Evolutionary conservation across 2,113 vertebrate species (phyloP).

Genomic region (Pangasianodon gigas): DNA sequence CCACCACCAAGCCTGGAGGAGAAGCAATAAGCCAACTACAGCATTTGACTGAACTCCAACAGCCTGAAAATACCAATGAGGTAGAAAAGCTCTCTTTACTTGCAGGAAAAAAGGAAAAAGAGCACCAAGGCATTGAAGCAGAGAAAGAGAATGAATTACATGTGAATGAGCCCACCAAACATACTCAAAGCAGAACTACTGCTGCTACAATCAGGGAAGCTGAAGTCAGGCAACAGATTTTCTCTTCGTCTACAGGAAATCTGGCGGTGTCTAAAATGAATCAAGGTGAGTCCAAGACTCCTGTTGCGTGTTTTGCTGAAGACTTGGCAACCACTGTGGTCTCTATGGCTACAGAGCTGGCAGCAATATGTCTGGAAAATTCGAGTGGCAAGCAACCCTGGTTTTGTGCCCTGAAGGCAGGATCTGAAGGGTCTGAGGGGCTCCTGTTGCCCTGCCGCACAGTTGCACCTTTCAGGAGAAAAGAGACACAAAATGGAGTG

Average conservation of each 20-base stretch:
- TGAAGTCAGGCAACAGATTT: slow-evolving; percentile 74
- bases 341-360: slow-evolving; percentile 98
- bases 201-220: slow-evolving; percentile 59
- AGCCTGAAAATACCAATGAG: slow-evolving; percentile 53
- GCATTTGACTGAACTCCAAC: slow-evolving; percentile 55
- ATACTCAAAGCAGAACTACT: slow-evolving; percentile 57
- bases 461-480: slow-evolving; percentile 79
- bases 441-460: slow-evolving; percentile 81
- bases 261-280: slow-evolving; percentile 71
- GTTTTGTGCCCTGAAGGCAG: slow-evolving; percentile 91
- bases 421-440: slow-evolving; percentile 65
- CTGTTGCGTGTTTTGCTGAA: slow-evolving; percentile 89
- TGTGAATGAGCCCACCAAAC: slow-evolving; percentile 65
- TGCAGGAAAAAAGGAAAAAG: slow-evolving; percentile 55
- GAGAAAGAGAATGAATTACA: slow-evolving; percentile 45
- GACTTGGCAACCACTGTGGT: slow-evolving; percentile 93
- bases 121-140: slow-evolving; percentile 57
- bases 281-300: slow-evolving; percentile 72
- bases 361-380: slow-evolving; percentile 96
- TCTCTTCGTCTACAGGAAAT: slow-evolving; percentile 69
- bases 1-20: slow-evolving; percentile 54
- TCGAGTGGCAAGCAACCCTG: slow-evolving; percentile 94
- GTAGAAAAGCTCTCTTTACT: slow-evolving; percentile 56
- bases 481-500: slow-evolving; percentile 75
- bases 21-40: slow-evolving; percentile 63